These are phyloP conservation scores for Turdus rufiventris DNA, from an alignment of 2,113 vertebrate species.

Conservation along the genomic window DNA sequence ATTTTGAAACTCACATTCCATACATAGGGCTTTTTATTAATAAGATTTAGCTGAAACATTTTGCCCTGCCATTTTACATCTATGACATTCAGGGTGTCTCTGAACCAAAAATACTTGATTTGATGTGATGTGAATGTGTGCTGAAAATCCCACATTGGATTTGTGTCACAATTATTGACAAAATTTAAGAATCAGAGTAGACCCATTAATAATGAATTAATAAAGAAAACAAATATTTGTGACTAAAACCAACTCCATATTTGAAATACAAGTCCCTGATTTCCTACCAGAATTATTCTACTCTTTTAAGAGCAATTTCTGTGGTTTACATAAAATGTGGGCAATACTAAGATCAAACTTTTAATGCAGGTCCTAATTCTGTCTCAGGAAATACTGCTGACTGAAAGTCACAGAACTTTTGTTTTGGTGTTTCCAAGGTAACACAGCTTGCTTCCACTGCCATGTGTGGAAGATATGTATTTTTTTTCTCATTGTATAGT, in stretches of 20 bases:
- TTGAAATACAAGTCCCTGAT: neutral
- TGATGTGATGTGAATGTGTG: neutral
- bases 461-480: slow-evolving; percentile 6
- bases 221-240: neutral
- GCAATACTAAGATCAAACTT: neutral
- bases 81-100: neutral
- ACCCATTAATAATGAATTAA: neutral
- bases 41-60: neutral
- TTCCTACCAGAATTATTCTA: neutral
- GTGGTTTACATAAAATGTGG: neutral
- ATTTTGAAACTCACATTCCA: neutral
- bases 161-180: neutral
- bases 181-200: neutral
- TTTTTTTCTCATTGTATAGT: slow-evolving; percentile 1
- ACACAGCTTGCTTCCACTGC: slow-evolving; percentile 20
- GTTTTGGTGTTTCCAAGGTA: slow-evolving; percentile 59
- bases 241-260: neutral
- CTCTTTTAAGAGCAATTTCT: neutral
- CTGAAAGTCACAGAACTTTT: slow-evolving; percentile 44
- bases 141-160: neutral
- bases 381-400: slow-evolving; percentile 38
- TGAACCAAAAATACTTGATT: neutral
- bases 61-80: neutral
- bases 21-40: neutral
- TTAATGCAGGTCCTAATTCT: neutral